phyloP scores from a whole-genome alignment of 2,888 invertebrate species.

The Caenorhabditis sp. region DNA sequence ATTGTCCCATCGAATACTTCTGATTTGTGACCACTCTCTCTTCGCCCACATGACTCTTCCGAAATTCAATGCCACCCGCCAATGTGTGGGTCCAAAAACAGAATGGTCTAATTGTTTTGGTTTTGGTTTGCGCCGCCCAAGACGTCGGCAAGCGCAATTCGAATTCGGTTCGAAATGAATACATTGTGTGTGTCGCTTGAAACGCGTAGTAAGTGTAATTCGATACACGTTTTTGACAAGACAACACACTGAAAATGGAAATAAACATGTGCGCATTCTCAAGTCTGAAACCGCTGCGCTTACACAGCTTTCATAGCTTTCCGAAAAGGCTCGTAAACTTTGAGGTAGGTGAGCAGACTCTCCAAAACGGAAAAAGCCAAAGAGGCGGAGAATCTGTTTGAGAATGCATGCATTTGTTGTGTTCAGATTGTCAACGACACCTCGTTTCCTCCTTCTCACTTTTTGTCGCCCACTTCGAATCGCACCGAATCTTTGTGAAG shows the following conservation, averaged over 20 bases:
- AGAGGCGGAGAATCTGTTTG: constrained; percentile 7
- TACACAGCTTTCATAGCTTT: background rate
- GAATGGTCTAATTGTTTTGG: background rate
- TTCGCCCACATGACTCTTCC: too few species aligned
- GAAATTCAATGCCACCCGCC: constrained; percentile 22
- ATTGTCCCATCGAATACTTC: too few species aligned
- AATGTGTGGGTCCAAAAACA: too few species aligned
- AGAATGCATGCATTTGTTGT: constrained; percentile 8
- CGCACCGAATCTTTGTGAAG: background rate
- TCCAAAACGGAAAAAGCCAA: background rate
- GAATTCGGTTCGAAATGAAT: too few species aligned
- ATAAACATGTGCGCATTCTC: background rate
- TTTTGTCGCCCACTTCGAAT: background rate
- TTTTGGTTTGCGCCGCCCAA: background rate
- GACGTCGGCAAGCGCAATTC: too few species aligned
- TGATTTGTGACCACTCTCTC: too few species aligned
- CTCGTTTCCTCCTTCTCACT: constrained; percentile 1
- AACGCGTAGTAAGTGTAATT: background rate
- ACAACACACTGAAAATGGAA: background rate
- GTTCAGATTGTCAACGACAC: constrained; percentile 9
- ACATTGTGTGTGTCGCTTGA: background rate
- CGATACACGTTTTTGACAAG: background rate
- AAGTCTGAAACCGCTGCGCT: too few species aligned
- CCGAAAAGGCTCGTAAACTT: background rate
- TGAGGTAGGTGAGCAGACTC: background rate